A percentile compares a stretch with the other conserved stretches of the same genome.
phyloP scores from a whole-genome alignment of 2,888 invertebrate genomes.

The Nemotelus pantherinus region DNA sequence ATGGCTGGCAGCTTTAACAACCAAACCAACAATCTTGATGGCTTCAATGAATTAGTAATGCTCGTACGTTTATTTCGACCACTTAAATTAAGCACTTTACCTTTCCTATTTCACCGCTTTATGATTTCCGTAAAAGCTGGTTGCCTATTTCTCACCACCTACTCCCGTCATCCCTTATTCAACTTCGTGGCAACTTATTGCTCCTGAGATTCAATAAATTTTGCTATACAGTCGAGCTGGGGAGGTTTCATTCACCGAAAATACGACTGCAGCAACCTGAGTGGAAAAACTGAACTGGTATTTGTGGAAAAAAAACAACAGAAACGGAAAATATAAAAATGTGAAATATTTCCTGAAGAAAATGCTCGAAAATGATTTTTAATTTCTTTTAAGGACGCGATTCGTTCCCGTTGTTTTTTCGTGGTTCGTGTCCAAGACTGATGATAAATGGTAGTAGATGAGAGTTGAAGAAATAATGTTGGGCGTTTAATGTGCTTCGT shows the following conservation, averaged over 20 bases:
- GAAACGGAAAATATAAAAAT: constrained; percentile 32
- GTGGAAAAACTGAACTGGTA: too few relatives aligned
- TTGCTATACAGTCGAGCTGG: too few relatives aligned
- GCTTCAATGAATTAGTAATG: neutral
- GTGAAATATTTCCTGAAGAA: constrained; percentile 30
- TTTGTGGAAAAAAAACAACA: neutral
- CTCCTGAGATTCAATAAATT: too few relatives aligned
- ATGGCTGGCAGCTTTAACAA: too few relatives aligned
- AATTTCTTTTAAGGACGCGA: constrained; percentile 38
- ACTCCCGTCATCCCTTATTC: too few relatives aligned
- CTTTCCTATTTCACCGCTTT: neutral
- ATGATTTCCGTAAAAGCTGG: neutral
- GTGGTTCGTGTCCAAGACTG: neutral
- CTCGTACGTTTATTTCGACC: constrained; percentile 20
- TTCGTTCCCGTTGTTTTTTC: constrained; percentile 13
- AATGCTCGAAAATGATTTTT: constrained; percentile 39
- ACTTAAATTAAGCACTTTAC: constrained; percentile 10
- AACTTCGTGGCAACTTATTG: too few relatives aligned
- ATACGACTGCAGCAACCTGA: too few relatives aligned
- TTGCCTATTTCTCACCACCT: neutral
- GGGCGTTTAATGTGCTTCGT: neutral
- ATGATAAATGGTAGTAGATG: constrained; percentile 29
- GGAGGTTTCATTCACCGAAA: too few relatives aligned
- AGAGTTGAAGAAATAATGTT: neutral
- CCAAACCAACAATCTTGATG: too few relatives aligned